Base-by-base conservation (phyloP, 2,797 vertebrate species). In the Mus spretus region DNA sequence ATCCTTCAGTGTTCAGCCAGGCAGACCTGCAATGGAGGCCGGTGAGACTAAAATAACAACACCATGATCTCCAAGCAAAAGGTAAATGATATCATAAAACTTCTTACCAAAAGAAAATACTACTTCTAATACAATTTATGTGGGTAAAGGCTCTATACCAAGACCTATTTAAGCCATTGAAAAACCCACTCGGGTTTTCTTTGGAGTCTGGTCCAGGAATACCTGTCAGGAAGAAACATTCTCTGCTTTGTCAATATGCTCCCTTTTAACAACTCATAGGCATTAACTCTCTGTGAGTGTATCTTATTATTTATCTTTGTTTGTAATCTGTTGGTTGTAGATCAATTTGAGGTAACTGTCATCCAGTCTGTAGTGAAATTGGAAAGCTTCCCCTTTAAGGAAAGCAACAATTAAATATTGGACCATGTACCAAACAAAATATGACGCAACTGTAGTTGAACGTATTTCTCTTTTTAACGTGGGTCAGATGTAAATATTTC, bases 71-170 rank as follows among this genome's bases (percentile, higher is more conserved):
- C 77, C 37, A 24, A 96, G 97, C 79, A 53, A 93, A 93, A 97
- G 79, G 98, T 85, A 96, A 90, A 92, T 89, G 96, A 97, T 80
- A 96, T 13, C 57, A 19, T 97, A 97, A 97, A 90, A 96, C 98
- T 97, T 93, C 91, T 96, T 85, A 98, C 97, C 74, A 96, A 95
- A 97, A 97, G 81, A 90, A 97, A 91, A 97, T 78, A 91, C 0
- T 72, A 47, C 95, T 97, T 92, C 90, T 47, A 96, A 95, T 97
- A 72, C 95, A 4, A 96, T 95, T 96, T 97, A 86, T 96, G 95
- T 67, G 92, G 55, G 26, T 87, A 97, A 94, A 53, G 44, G 22
- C 53, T 96, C 94, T 97, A 74, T 67, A 90, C 92, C 90, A 83
- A 96, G 97, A 94, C 59, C 78, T 79, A 85, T 86, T 97, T 97